Conservation (phyloP, 2,888 invertebrate species). For the Leptinotarsa juncta region DNA sequence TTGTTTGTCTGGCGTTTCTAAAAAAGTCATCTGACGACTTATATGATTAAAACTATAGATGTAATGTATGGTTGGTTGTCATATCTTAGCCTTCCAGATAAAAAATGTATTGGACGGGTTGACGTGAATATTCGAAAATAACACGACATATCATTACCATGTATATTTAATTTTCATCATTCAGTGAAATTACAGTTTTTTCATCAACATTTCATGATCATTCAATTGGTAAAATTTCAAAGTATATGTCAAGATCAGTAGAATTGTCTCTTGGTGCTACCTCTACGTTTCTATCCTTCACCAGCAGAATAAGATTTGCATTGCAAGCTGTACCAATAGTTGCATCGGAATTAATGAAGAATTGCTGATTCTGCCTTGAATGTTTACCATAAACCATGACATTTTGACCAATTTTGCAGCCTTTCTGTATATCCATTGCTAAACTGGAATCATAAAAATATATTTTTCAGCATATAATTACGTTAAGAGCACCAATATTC, state of each 20-base stretch:
- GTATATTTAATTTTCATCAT: too few relatives aligned
- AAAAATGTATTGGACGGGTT: too few relatives aligned
- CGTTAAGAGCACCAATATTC: too few relatives aligned
- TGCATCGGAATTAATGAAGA: neutral
- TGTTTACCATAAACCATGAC: neutral
- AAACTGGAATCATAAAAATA: slow-evolving; percentile 1
- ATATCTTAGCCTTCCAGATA: too few relatives aligned
- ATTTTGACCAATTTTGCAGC: slow-evolving; percentile 8
- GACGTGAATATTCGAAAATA: too few relatives aligned
- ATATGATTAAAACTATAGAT: too few relatives aligned
- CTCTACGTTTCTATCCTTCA: neutral
- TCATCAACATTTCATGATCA: neutral
- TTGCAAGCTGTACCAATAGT: neutral
- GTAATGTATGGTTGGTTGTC: too few relatives aligned
- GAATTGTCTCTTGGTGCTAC: neutral
- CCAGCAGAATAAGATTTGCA: neutral
- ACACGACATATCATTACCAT: too few relatives aligned
- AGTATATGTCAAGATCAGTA: neutral
- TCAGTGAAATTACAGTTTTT: too few relatives aligned
- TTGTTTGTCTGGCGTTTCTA: too few relatives aligned
- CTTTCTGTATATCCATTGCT: neutral
- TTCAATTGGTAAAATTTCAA: neutral
- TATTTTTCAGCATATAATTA: neutral
- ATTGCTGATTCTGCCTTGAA: neutral
- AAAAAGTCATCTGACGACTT: too few relatives aligned